Evolutionary conservation across 2,113 vertebrate genomes (phyloP).

Genomic region (Laterallus jamaicensis): DNA sequence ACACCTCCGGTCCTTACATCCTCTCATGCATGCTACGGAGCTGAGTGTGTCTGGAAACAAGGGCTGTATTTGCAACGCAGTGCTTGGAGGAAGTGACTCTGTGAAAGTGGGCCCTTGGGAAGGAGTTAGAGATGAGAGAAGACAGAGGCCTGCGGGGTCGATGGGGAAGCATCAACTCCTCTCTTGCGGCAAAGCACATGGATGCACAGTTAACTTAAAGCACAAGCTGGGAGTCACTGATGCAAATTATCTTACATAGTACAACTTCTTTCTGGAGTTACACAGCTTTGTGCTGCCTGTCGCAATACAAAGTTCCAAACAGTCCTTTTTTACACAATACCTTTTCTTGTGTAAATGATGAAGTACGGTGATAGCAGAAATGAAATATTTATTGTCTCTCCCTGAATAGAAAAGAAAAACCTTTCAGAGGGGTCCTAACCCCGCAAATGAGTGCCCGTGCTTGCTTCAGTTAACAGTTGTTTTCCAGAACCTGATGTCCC

Average conservation of each 20-base stretch:
- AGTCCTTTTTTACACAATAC: neutral
- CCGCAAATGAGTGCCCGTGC: neutral
- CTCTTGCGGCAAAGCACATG: neutral
- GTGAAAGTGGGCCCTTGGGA: neutral
- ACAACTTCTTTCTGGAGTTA: neutral
- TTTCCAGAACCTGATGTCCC: neutral
- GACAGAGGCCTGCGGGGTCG: accelerated
- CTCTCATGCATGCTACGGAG: accelerated
- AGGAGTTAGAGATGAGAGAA: neutral
- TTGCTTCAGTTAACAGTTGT: neutral
- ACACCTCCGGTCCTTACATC: neutral
- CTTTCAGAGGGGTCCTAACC: neutral
- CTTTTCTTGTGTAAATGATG: neutral
- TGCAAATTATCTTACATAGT: neutral
- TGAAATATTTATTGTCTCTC: neutral
- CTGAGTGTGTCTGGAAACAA: neutral
- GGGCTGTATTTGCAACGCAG: neutral
- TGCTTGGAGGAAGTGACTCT: neutral
- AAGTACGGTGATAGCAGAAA: neutral
- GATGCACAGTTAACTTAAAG: neutral
- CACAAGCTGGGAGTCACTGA: neutral
- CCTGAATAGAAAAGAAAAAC: neutral
- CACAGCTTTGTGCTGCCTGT: neutral
- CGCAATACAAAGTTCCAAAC: neutral
- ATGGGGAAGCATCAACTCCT: neutral